Evolutionary conservation across 2,113 vertebrate genomes (phyloP), one percentile per base, ranked within the genome.

Genomic region (Podarcis cretensis): DNA sequence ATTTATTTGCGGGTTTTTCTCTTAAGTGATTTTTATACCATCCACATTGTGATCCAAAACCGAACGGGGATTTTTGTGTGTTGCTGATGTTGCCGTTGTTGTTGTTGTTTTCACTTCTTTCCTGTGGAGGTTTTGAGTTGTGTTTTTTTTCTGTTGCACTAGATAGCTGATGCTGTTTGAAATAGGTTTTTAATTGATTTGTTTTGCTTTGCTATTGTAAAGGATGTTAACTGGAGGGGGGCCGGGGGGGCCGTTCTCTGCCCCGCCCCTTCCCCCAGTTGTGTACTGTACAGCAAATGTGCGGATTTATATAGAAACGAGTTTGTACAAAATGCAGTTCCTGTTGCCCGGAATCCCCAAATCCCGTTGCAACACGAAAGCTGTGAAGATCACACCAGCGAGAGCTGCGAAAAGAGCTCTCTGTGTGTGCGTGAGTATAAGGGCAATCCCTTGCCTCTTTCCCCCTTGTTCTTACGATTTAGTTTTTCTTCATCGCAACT

Each of bases 71-170:
- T 86, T 65, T 65, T 21, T 63, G 59, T 14, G 59, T 54, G 59
- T 80, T 35, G 77, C 25, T 43, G 54, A 18, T 63, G 27, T 80
- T 86, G 66, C 9, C 48, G 59, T 80, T 35, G 77, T 43, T 43
- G 30, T 63, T 16, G 27, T 80, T 86, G 66, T 18, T 89, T 92
- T 43, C 75, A 93, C 48, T 96, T 94, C 87, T 95, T 97, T 96
- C 96, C 96, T 97, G 96, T 97, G 96, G 96, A 97, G 92, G 95
- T 95, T 94, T 95, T 68, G 95, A 95, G 95, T 97, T 96, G 48
- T 54, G 35, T 2, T 2, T 74, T 73, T 96, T 97, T 96, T 94
- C 96, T 95, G 93, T 97, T 97, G 97, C 96, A 97, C 96, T 97
- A 96, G 92, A 95, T 94, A 95, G 81, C 90, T 94, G 94, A 95